These are phyloP conservation scores for Prunella himalayana DNA, from an alignment of 2,113 vertebrate species.

Conservation along the genomic window DNA sequence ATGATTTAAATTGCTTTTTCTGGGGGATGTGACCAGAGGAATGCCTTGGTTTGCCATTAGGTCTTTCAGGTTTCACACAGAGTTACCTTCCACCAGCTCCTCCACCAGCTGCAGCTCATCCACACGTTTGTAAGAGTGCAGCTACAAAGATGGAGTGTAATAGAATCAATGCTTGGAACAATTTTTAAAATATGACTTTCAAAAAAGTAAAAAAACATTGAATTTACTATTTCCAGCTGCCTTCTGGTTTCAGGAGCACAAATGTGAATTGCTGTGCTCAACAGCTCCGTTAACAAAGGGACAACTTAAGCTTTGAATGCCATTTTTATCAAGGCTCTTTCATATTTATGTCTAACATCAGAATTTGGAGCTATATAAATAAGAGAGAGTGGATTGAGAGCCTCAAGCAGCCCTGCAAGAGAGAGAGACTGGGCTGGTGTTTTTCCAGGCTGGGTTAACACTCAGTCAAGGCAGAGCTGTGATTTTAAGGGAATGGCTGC, in stretches of 20 bases:
- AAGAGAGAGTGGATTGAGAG: neutral
- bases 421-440: neutral
- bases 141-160: neutral
- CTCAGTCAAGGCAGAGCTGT: neutral
- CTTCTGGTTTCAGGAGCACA: neutral
- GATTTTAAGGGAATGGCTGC: neutral
- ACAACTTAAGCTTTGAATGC: neutral
- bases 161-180: neutral
- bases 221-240: neutral
- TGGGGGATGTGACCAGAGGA: slow-evolving; percentile 27
- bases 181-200: neutral
- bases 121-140: neutral
- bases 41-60: slow-evolving; percentile 37
- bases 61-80: neutral
- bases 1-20: neutral
- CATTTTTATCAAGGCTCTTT: slow-evolving; percentile 11
- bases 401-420: neutral
- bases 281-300: neutral
- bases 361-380: neutral
- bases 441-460: neutral
- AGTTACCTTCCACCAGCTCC: neutral
- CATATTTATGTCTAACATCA: neutral
- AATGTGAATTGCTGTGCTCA: neutral
- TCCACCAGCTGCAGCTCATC: neutral
- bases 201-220: neutral